Base-by-base conservation (phyloP, 1,140 invertebrate genomes). In the Hypothenemus hampei region DNA sequence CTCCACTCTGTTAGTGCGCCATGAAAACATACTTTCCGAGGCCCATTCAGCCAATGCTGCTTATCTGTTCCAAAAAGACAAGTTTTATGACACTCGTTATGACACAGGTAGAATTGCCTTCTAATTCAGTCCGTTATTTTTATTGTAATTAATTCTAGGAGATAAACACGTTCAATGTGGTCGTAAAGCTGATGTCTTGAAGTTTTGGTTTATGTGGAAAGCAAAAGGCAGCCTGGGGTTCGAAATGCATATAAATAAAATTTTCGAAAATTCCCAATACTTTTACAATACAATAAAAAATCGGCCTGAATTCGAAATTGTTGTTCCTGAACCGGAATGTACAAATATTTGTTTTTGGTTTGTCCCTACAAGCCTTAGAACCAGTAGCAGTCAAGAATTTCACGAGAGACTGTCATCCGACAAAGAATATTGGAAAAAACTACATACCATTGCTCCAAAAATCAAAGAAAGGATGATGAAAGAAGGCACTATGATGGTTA, bases 121-220 rank as follows among this genome's bases (percentile, higher is more conserved):
- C 26, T 31, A 2, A 13, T 31, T 11, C 10, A 31, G 26, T n/a
- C 13, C n/a, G 15, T 21, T 4, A 31, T 31, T 31, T 31, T 31
- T 31, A 31, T 31, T 11, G 10, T 2, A 31, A 31, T 3, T 31
- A 22, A 10, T 61, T 55, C n/a, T 33, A 62, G 94, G 95, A 0
- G 94, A 97, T 69, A 97, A 97, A 67, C 88, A 95, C 57, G 84
- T 98, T 15, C 81, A 84, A 67, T 95, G 94, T 66, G 94, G 94
- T 0, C 77, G 94, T n/a, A 80, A 91, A 55, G 93, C 91, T 8
- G 94, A 98, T 66, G 89, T 96, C 2, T 78, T 97, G 36, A 97
- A 97, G 70, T 90, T 97, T 65, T 98, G 94, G 94, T 85, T 93
- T 60, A 96, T 96, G 92, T 97, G 94, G 95, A 92, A 93, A 65